Evolutionary conservation across 1,140 invertebrate species (phyloP), one percentile per base, ranked within the genome.

Genomic region (Cephus cinctus): DNA sequence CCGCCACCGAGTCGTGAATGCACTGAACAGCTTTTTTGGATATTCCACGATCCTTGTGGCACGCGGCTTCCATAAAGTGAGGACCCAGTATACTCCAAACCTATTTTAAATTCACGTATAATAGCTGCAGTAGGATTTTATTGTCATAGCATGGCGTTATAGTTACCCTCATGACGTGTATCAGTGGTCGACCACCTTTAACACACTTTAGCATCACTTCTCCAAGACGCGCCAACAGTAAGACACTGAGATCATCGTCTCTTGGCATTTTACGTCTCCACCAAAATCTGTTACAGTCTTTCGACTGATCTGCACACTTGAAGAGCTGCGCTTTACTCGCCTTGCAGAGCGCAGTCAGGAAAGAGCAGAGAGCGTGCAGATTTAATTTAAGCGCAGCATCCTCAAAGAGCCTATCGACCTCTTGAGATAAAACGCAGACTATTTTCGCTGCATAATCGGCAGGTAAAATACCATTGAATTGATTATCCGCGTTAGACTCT

Each of bases 1-100:
- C 86, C 4, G 89, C 92, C 30, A 96, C 90, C 14, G 91, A 88
- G 64, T 96, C 93, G 66, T 96, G 93, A 40, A 97, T 90, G 57
- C 91, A 94, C 55, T 90, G 86, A n/a, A 97, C 91, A 0, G 93
- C 91, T 61, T 93, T 88, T 69, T 95, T 96, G 0, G 92, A 92
- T 48, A 96, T 90, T 39, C 84, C 80, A 21, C 86, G 80, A 61
- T 96, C 93, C 60, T 90, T 90, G 67, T 95, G 92, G 61, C 92
- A 94, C 6, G 94, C 90, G 25, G 92, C 92, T 81, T 96, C 91
- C 85, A 95, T 94, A 49, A 95, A 87, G 75, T 95, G 92, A 0
- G 91, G 89, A 3, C 91, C 90, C 4, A 92, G 85, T 2, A 93
- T 87, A 44, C 88, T 90, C 93, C 93, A 96, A 9, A 90, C 81